Base-by-base conservation (phyloP, 2,113 vertebrate genomes). In the Gadus chalcogrammus region DNA sequence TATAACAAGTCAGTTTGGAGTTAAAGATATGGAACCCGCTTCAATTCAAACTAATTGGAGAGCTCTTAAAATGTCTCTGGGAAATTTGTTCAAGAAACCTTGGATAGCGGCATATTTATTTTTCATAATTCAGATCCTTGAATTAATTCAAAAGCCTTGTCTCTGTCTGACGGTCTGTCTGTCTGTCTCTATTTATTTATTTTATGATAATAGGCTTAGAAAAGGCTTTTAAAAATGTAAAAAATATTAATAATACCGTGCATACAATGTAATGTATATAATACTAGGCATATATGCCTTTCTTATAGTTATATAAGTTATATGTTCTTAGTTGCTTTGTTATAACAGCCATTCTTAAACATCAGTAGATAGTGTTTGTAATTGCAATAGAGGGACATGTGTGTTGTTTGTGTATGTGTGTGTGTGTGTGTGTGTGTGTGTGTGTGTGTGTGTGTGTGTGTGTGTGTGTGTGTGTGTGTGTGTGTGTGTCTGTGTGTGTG, bases 221-320 rank as follows among this genome's bases (percentile, higher is more conserved):
- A 80, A 78, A 74, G 68, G 22, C 60, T 65, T 75, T 67, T 74
- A 61, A 5, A 35, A 42, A 65, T 70, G 24, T 24, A 24, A 24
- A 24, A 24, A 24, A 24, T 24, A 24, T 24, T 24, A 24, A 24
- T 24, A 24, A 24, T 24, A 24, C 24, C 24, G 24, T 24, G 24
- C 2, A 24, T 24, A 3, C 24, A 48, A 48, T 48, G 8, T 9
- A 11, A 13, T 48, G 11, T 48, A 48, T 48, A 48, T 48, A 2
- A 48, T 48, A 31, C 31, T 31, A 48, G 42, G 42, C 42, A 48
- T 24, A 24, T 24, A 24, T 24, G 22, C 22, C 24, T 24, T 24
- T 24, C 24, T 24, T 24, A 24, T 24, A 24, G 24, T 24, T 2
- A 24, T 24, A 24, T 24, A 24, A 24, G 1, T 24, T 24, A 24